A percentile compares a stretch with the other conserved stretches of the same genome.
phyloP scores from a whole-genome alignment of 2,113 vertebrate species.

The Aplodontia rufa region DNA sequence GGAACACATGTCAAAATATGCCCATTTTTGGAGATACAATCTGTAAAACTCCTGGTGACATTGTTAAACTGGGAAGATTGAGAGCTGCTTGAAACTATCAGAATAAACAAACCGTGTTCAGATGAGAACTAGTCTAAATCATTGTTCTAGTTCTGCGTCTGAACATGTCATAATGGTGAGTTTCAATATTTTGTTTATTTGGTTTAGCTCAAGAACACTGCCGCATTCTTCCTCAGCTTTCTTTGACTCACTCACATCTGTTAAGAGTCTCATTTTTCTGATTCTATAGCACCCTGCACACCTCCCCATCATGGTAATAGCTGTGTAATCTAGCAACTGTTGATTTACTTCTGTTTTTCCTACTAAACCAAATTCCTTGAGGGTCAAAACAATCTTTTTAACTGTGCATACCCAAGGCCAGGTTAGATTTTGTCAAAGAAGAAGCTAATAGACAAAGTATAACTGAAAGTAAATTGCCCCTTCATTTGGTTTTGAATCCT shows the following conservation, averaged over 20 bases:
- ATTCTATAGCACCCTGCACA: background rate
- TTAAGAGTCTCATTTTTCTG: background rate
- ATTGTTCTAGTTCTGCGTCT: background rate
- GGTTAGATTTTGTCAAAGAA: background rate
- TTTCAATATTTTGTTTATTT: background rate
- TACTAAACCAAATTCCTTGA: background rate
- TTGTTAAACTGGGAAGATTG: background rate
- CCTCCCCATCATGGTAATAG: background rate
- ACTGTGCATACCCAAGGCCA: background rate
- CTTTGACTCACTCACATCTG: background rate
- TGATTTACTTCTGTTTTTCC: background rate
- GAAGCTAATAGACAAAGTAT: background rate
- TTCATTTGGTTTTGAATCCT: background rate
- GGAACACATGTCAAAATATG: background rate
- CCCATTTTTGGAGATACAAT: background rate
- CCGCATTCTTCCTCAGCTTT: background rate
- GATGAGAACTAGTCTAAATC: background rate
- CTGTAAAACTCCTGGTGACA: background rate
- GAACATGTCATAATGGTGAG: background rate
- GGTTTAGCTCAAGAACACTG: background rate
- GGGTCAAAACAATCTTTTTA: slow-evolving; percentile 8
- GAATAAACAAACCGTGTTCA: slow-evolving; percentile 5
- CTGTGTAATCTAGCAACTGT: background rate
- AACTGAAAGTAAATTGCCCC: background rate
- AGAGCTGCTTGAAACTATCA: background rate